These are phyloP conservation scores for Garrulus glandarius DNA, from an alignment of 2,797 vertebrate species.

Conservation along the genomic window DNA sequence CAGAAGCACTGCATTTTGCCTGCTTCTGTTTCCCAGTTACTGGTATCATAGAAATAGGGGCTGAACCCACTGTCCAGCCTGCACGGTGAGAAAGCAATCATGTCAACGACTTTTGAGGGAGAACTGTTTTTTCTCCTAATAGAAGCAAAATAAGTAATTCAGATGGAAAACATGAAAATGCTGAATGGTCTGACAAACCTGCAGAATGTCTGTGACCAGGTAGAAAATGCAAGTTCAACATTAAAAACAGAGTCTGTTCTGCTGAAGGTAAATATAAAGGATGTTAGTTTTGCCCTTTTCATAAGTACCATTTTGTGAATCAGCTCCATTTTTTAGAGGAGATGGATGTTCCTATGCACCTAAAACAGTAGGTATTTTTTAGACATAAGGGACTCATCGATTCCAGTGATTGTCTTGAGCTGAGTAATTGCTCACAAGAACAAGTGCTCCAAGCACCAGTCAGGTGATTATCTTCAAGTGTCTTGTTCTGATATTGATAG, in stretches of 20 bases:
- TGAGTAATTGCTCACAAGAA: neutral
- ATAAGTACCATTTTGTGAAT: neutral
- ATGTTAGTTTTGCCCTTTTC: neutral
- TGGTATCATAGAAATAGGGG: neutral
- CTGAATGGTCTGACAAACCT: neutral
- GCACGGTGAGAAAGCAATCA: rapidly evolving
- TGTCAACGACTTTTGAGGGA: neutral
- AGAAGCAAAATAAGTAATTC: neutral
- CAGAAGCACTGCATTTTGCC: neutral
- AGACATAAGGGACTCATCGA: neutral
- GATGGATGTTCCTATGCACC: neutral
- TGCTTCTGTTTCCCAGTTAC: neutral
- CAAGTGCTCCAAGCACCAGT: neutral
- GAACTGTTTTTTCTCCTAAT: neutral
- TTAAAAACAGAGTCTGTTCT: neutral
- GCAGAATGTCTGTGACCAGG: neutral
- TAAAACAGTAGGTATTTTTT: neutral
- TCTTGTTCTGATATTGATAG: neutral
- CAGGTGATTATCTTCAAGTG: neutral
- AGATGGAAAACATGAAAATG: neutral
- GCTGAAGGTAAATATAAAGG: neutral
- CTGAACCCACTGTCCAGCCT: neutral
- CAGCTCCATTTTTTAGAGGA: neutral
- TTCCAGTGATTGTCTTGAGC: neutral
- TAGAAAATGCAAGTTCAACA: neutral